Conservation (phyloP, 2,888 invertebrate species). For the Caenorhabditis sulstoni region DNA sequence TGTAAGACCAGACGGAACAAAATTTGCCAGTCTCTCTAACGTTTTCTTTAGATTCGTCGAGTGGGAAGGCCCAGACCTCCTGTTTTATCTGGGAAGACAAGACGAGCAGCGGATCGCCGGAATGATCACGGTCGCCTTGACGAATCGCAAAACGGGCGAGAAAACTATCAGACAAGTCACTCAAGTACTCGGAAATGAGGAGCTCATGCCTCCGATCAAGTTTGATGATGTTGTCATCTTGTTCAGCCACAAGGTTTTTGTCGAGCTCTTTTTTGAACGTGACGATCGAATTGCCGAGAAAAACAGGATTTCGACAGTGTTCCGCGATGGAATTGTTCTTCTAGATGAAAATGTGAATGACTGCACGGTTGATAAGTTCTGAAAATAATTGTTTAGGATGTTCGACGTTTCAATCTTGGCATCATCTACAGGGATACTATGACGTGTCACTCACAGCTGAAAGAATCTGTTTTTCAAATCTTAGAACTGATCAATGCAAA, state of each 20-base stretch:
- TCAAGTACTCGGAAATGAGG: neutral
- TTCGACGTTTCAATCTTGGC: no score
- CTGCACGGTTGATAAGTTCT: no score
- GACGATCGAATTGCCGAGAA: neutral
- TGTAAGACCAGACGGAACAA: no score
- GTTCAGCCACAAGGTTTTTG: neutral
- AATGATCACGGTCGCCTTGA: neutral
- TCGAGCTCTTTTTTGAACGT: neutral
- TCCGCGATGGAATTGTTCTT: neutral
- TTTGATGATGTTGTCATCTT: neutral
- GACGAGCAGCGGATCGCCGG: neutral
- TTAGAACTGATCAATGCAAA: no score
- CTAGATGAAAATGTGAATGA: neutral
- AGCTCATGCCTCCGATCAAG: neutral
- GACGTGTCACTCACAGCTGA: no score
- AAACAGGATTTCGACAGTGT: neutral
- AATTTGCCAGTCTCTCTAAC: no score
- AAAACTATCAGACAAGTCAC: neutral
- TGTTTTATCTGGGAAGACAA: conserved; percentile 2
- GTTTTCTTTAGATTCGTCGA: neutral
- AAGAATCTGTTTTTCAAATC: no score
- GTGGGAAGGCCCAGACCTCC: neutral
- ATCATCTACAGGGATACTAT: no score
- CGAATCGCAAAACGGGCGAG: neutral
- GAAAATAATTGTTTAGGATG: no score